A percentile compares a stretch with the other conserved stretches of the same genome.
phyloP scores from a whole-genome alignment of 2,113 vertebrate genomes.

The Peromyscus leucopus region DNA sequence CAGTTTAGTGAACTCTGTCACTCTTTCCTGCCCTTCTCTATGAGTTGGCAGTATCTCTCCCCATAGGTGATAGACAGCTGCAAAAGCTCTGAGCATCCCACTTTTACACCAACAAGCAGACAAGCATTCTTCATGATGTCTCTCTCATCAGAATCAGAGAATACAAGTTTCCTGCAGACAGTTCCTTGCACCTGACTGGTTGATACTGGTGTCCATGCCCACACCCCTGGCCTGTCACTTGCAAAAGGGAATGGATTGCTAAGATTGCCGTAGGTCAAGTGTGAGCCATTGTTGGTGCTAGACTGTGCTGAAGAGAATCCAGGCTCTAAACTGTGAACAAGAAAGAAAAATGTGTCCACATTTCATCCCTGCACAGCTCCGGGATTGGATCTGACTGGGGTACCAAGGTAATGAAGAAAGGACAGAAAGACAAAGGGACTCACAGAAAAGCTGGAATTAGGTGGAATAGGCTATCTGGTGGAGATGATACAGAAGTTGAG shows the following conservation, averaged over 20 bases:
- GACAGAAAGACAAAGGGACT: background rate
- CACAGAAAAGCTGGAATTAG: background rate
- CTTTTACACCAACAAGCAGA: background rate
- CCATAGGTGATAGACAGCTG: background rate
- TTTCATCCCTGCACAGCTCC: background rate
- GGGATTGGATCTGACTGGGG: background rate
- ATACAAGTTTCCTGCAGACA: background rate
- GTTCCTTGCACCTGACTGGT: background rate
- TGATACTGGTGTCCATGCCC: background rate
- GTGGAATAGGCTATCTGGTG: too few species aligned
- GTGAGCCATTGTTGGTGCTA: background rate
- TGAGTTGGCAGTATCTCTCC: background rate
- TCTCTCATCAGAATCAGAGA: conserved; percentile 18
- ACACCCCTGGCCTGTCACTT: background rate
- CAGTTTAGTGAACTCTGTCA: background rate
- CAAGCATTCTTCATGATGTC: background rate
- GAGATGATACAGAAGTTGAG: background rate
- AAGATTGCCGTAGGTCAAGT: background rate
- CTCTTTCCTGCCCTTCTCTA: background rate
- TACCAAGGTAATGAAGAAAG: background rate
- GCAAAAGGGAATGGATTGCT: background rate
- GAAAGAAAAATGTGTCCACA: background rate
- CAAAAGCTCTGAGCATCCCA: background rate
- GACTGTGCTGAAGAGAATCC: background rate
- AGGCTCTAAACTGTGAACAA: background rate